phyloP scores from a whole-genome alignment of 2,797 vertebrate species.

The Microctenopoma lineatum region DNA sequence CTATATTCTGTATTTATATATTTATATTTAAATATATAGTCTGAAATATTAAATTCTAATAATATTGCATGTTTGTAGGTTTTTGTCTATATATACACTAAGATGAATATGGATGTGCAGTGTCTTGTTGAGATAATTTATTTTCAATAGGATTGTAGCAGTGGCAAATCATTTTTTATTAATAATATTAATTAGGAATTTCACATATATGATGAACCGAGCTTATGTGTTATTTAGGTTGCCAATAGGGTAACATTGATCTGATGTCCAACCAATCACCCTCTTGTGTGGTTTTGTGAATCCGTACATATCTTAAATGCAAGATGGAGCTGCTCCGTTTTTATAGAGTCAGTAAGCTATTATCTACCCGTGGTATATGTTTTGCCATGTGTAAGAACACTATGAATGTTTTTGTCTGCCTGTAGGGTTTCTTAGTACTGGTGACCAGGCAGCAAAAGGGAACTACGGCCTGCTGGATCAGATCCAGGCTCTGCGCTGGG shows the following conservation, averaged over 20 bases:
- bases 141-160: constrained; percentile 16
- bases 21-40: too few species aligned
- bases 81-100: constrained; percentile 32
- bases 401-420: constrained; percentile 14
- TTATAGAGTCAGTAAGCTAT: neutral
- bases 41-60: too few species aligned
- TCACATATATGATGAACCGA: constrained; percentile 24
- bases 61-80: constrained; percentile 3
- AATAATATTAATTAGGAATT: constrained; percentile 9
- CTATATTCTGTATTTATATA: too few species aligned
- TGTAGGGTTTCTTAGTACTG: constrained; percentile 94
- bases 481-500: constrained; percentile 97
- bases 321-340: constrained; percentile 1
- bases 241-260: constrained; percentile 3
- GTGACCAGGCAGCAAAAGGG: constrained; percentile 95
- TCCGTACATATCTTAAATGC: neutral
- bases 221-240: constrained; percentile 38
- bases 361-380: neutral
- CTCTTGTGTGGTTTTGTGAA: neutral
- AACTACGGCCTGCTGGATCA: constrained; percentile 97
- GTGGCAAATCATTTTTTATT: constrained; percentile 18
- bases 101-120: constrained; percentile 46
- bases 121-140: constrained; percentile 33
- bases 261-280: constrained; percentile 9
- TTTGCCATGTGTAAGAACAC: neutral